Evolutionary conservation across 2,113 vertebrate species (phyloP).

Genomic region (Potamarius usumacintae): DNA sequence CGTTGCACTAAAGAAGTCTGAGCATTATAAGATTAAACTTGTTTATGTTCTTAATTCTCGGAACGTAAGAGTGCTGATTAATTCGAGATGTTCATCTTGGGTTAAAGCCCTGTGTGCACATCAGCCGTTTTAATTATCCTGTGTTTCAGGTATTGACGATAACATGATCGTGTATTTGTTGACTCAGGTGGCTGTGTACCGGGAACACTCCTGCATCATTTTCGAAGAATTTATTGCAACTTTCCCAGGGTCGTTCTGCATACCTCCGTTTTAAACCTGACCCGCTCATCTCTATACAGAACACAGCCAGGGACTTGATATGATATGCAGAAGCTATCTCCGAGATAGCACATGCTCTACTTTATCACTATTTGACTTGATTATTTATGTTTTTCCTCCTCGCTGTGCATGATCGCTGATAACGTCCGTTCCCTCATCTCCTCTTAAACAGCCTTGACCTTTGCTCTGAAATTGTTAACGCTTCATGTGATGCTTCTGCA

Average conservation of each 20-base stretch:
- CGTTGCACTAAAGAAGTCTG: neutral
- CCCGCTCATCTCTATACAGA: neutral
- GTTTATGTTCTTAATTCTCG: neutral
- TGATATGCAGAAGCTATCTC: neutral
- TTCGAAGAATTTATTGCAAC: neutral
- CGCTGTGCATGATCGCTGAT: conserved; percentile 2
- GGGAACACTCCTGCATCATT: neutral
- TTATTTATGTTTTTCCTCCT: neutral
- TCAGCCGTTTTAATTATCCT: neutral
- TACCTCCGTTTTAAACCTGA: neutral
- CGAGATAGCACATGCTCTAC: neutral
- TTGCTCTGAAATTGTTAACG: neutral
- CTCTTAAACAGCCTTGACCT: conserved; percentile 8
- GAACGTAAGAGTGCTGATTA: neutral
- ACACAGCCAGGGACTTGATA: neutral
- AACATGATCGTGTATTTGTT: neutral
- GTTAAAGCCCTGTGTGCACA: neutral
- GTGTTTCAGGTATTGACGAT: neutral
- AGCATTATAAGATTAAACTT: neutral
- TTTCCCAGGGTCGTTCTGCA: neutral
- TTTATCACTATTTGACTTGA: neutral
- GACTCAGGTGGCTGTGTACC: neutral
- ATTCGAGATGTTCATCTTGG: neutral
- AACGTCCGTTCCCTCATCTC: neutral
- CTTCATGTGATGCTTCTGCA: neutral